phyloP scores from a whole-genome alignment of 2,888 invertebrate genomes.

The Oscheius onirici region DNA sequence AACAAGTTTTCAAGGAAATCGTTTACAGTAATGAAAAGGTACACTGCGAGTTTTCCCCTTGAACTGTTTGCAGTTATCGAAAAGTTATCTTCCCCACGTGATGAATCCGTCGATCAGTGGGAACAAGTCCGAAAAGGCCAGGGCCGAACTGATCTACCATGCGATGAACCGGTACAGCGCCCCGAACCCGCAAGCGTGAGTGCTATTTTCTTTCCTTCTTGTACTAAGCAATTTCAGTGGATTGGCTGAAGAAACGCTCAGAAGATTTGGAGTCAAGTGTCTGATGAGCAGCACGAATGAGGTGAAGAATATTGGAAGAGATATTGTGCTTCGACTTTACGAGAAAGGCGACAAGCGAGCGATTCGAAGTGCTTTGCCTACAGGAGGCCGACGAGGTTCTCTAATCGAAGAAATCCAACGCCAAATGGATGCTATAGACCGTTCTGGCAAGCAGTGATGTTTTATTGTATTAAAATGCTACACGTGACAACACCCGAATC shows the following conservation, averaged over 20 bases:
- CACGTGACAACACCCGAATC: conserved; percentile 20
- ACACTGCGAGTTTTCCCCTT: neutral
- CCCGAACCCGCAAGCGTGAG: conserved; percentile 11
- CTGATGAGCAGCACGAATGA: neutral
- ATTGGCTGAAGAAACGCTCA: conserved; percentile 13
- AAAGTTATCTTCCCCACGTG: neutral
- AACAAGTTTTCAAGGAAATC: conserved; percentile 8
- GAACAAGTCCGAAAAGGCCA: neutral
- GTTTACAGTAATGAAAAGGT: conserved; percentile 6
- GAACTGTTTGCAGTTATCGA: neutral
- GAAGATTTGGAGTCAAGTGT: conserved; percentile 12
- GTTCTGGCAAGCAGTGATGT: neutral
- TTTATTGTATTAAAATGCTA: conserved; percentile 4
- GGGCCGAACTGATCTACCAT: conserved; percentile 9
- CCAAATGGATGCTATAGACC: conserved; percentile 17
- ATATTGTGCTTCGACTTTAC: conserved; percentile 24
- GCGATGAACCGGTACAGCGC: conserved; percentile 18
- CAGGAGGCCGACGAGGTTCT: neutral
- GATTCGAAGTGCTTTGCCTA: conserved; percentile 17
- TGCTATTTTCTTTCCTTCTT: neutral
- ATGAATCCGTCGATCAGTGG: neutral
- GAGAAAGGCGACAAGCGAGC: conserved; percentile 27
- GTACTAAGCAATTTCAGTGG: neutral
- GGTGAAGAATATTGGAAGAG: conserved; percentile 8
- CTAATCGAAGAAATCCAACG: conserved; percentile 16